Evolutionary conservation across 2,888 invertebrate species (phyloP).

Genomic region (Ischnura elegans): DNA sequence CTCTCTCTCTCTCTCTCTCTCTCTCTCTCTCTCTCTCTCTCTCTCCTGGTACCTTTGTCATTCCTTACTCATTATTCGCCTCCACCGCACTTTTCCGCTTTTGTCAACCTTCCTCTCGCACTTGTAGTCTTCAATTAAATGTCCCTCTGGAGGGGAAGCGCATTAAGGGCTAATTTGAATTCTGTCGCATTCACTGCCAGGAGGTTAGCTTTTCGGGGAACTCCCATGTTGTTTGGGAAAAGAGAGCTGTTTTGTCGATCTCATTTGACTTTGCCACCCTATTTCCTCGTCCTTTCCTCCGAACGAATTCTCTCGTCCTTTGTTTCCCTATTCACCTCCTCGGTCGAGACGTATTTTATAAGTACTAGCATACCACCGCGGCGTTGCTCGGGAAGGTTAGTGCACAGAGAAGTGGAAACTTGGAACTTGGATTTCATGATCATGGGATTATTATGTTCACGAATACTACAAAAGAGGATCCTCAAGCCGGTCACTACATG

Average conservation of each 20-base stretch:
- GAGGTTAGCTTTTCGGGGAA: not conserved
- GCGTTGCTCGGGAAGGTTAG: no score
- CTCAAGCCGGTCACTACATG: no score
- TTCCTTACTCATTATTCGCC: not conserved
- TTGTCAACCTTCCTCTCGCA: slow-evolving; percentile 12
- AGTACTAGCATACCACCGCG: no score
- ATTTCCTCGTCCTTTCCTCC: not conserved
- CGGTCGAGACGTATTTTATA: no score
- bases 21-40: slow-evolving; percentile 36
- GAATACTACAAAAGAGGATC: no score
- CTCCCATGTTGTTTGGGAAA: not conserved
- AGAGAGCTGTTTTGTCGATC: not conserved
- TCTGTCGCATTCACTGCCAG: not conserved
- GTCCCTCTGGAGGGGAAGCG: not conserved
- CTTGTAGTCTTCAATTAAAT: slow-evolving; percentile 14
- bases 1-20: not conserved
- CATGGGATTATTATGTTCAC: no score
- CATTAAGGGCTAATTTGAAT: slow-evolving; percentile 1
- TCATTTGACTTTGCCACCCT: not conserved
- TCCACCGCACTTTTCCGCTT: not conserved
- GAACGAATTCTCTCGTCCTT: not conserved
- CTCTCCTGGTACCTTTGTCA: not conserved
- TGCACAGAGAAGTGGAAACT: no score
- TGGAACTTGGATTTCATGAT: no score
- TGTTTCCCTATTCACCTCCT: no score